These are phyloP conservation scores for Potorous gilbertii DNA, from an alignment of 2,797 vertebrate species.

Conservation along the genomic window DNA sequence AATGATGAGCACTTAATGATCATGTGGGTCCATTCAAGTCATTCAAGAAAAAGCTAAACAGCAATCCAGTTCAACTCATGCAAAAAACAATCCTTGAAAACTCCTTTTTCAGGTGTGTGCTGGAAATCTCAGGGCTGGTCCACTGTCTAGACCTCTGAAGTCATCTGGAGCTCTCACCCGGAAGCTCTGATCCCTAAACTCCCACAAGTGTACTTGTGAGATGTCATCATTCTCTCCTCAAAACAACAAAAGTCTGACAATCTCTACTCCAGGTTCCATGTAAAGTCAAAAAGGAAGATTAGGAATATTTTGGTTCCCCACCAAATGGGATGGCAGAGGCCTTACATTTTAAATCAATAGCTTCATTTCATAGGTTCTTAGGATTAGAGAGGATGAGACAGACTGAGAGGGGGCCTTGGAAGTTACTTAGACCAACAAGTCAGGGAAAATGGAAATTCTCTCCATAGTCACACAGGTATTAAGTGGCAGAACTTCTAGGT, in stretches of 20 bases:
- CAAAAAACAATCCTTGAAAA: neutral
- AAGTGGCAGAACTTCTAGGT: neutral
- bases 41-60: neutral
- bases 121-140: neutral
- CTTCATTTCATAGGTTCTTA: neutral
- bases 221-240: neutral
- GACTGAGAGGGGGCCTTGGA: neutral
- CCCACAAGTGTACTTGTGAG: neutral
- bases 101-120: accelerated
- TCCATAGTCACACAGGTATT: neutral
- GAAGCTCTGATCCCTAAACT: neutral
- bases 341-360: neutral
- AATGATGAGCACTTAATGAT: neutral
- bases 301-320: neutral
- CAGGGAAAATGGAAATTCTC: neutral
- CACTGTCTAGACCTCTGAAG: neutral
- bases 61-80: neutral
- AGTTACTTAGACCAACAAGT: neutral
- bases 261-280: neutral
- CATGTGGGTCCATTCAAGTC: neutral
- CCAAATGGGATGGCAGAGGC: neutral
- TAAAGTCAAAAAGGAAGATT: neutral
- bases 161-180: too few relatives aligned
- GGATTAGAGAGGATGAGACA: neutral
- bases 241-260: neutral